Percentiles rank a stretch among this genome's conserved stretches.
These are phyloP conservation scores for Tribolium castaneum DNA, from an alignment of 1,140 invertebrate species.

Conservation along the genomic window DNA sequence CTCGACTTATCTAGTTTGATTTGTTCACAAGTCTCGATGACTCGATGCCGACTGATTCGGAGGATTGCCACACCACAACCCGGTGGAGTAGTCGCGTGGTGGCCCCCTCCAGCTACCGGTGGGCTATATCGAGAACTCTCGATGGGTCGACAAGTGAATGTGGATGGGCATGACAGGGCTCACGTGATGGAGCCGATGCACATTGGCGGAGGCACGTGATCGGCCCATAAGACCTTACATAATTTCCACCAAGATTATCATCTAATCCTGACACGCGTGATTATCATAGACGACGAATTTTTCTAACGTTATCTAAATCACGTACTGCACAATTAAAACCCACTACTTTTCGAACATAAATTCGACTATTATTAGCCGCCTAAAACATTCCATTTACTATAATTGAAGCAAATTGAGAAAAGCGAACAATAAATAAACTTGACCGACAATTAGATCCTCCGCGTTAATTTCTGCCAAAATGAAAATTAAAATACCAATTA, in stretches of 20 bases:
- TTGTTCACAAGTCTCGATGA: constrained; percentile 26
- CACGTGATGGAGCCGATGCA: constrained; percentile 7
- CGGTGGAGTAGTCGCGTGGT: constrained; percentile 24
- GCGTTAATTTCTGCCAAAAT: not conserved
- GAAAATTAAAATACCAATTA: not conserved
- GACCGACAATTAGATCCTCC: not conserved
- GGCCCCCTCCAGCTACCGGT: not conserved
- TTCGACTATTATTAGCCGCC: not conserved
- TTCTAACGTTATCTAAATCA: constrained; percentile 29
- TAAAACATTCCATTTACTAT: not conserved
- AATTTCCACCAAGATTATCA: not conserved
- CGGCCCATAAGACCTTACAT: not conserved
- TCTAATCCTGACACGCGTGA: not conserved
- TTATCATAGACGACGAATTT: not conserved
- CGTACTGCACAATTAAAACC: not conserved
- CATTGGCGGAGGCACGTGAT: constrained; percentile 13
- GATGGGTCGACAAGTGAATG: constrained; percentile 28
- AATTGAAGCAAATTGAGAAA: not conserved
- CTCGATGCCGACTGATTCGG: constrained; percentile 32
- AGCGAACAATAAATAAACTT: not conserved
- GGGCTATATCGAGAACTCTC: constrained; percentile 19
- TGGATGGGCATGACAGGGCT: constrained; percentile 4
- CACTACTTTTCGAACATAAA: not conserved
- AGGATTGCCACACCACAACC: constrained; percentile 21
- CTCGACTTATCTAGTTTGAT: constrained; percentile 4